Conservation (phyloP, 2,113 vertebrate species). For the Peucedramus taeniatus region DNA sequence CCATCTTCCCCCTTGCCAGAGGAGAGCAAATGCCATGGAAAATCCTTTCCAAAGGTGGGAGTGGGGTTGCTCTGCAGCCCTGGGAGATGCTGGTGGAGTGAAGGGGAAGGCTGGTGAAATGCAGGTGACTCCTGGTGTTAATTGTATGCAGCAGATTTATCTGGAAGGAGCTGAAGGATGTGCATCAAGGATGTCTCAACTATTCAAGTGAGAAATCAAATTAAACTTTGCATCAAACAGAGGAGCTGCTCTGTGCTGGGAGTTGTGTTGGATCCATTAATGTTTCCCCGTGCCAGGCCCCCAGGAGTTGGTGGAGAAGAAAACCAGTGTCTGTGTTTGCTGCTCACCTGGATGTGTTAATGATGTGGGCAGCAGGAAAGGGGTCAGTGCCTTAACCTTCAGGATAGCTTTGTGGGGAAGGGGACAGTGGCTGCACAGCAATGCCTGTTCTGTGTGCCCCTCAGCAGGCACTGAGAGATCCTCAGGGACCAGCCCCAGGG, state of each 20-base stretch:
- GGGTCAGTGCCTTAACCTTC: not conserved
- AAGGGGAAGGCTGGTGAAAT: not conserved
- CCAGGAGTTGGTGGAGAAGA: not conserved
- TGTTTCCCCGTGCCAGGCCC: not conserved
- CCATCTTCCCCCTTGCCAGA: not conserved
- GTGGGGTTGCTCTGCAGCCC: not conserved
- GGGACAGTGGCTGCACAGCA: not conserved
- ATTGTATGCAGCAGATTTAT: not conserved
- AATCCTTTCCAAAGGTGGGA: not conserved
- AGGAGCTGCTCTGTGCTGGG: not conserved
- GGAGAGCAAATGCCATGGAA: not conserved
- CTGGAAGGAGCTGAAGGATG: conserved; percentile 10
- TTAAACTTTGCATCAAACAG: conserved; percentile 51
- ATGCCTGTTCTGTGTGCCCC: accelerated
- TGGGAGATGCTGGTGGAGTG: not conserved
- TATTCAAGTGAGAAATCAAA: conserved; percentile 66
- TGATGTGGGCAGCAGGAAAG: not conserved
- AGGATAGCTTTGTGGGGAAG: not conserved
- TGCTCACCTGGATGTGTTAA: not conserved
- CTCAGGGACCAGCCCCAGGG: not conserved
- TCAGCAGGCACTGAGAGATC: not conserved
- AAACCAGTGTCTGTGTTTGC: not conserved
- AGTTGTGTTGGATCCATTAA: not conserved
- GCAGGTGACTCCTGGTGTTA: not conserved
- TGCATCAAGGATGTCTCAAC: conserved; percentile 51